These are phyloP conservation scores for Macrosiphum euphorbiae DNA, from an alignment of 2,888 invertebrate genomes.

Conservation along the genomic window DNA sequence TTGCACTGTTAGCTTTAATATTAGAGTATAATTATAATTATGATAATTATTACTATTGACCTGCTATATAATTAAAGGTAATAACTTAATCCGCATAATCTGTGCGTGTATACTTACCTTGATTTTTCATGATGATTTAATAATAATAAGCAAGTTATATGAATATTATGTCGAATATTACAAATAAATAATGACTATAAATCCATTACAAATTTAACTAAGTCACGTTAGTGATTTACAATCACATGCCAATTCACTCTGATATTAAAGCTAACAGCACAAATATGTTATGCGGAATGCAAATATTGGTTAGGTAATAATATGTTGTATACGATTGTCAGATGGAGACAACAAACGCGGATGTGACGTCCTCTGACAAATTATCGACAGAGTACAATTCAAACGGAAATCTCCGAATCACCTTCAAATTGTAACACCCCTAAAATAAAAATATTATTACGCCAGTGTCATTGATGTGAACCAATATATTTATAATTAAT, in stretches of 20 bases:
- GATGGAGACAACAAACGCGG: not conserved
- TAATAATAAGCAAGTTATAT: not conserved
- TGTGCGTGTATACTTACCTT: not conserved
- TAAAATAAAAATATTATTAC: not conserved
- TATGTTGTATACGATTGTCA: not conserved
- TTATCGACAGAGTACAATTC: not conserved
- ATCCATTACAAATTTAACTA: not conserved
- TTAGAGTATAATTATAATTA: no score
- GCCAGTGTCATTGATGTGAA: not conserved
- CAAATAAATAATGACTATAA: not conserved
- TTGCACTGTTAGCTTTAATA: no score
- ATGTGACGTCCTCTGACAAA: not conserved
- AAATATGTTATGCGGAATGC: not conserved
- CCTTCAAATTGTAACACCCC: not conserved
- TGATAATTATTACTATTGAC: not conserved
- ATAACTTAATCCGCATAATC: not conserved
- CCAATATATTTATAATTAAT: not conserved
- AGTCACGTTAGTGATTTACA: not conserved
- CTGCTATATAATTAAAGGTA: not conserved
- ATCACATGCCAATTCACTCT: not conserved
- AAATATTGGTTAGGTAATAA: no score
- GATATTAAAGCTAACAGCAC: not conserved
- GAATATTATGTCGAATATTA: not conserved
- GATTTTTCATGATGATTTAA: not conserved
- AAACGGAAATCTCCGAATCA: not conserved